Conservation (phyloP, 1,140 invertebrate species). For the Zaprionus ghesquierei region DNA sequence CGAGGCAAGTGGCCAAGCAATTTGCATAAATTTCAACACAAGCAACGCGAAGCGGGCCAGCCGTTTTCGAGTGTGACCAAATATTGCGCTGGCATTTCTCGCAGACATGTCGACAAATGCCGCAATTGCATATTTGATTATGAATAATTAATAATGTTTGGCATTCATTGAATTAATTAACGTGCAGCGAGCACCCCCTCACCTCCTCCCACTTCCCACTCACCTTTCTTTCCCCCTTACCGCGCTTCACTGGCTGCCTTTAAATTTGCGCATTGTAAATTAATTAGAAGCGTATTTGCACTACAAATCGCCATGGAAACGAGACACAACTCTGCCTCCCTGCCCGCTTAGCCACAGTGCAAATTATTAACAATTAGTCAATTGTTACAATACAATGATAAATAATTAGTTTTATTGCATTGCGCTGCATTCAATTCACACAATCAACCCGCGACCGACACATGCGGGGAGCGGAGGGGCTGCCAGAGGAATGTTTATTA, state of each 20-base stretch:
- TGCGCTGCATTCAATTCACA: slow-evolving; percentile 27
- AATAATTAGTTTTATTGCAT: slow-evolving; percentile 61
- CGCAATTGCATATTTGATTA: slow-evolving; percentile 80
- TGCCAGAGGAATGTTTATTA: neutral
- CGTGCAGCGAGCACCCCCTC: slow-evolving; percentile 19
- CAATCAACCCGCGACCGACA: slow-evolving; percentile 10
- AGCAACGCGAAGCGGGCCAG: neutral
- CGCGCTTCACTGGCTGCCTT: slow-evolving; percentile 19
- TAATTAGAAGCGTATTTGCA: slow-evolving; percentile 66
- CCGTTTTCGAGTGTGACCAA: neutral
- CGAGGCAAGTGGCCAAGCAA: slow-evolving; percentile 46
- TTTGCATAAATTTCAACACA: slow-evolving; percentile 68
- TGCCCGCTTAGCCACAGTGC: neutral
- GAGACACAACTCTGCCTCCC: neutral
- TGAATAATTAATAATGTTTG: slow-evolving; percentile 81
- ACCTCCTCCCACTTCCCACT: neutral
- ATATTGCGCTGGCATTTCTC: neutral
- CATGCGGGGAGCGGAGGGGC: too few species aligned
- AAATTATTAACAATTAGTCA: slow-evolving; percentile 77
- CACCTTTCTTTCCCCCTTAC: neutral
- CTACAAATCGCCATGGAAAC: slow-evolving; percentile 50
- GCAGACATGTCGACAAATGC: slow-evolving; percentile 39
- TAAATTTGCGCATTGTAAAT: slow-evolving; percentile 70
- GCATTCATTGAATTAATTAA: slow-evolving; percentile 79
- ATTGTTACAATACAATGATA: slow-evolving; percentile 61